Percentiles rank a stretch among this genome's conserved stretches.
Conservation (phyloP, 1,140 invertebrate genomes). For the Macrocentrus cingulum region DNA sequence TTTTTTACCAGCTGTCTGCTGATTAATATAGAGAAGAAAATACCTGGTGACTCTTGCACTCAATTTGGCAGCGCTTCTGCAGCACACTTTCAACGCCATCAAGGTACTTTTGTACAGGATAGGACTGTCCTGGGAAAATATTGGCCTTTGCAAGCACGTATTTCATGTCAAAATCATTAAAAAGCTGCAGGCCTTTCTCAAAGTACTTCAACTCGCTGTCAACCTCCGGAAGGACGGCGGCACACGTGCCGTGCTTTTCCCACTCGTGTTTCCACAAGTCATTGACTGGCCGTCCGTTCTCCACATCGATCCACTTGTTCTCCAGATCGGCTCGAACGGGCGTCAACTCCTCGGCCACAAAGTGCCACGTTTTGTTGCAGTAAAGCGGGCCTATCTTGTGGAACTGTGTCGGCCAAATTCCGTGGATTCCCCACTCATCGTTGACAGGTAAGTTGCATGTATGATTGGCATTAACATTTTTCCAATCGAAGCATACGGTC, state of each 20-base stretch:
- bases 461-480: constrained; percentile 61
- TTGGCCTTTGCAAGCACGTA: constrained; percentile 60
- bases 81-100: constrained; percentile 56
- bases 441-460: constrained; percentile 66
- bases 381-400: constrained; percentile 68
- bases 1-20: neutral
- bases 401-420: constrained; percentile 77
- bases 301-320: constrained; percentile 74
- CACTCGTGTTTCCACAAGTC: constrained; percentile 84
- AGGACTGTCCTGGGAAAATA: constrained; percentile 65
- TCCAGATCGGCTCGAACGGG: constrained; percentile 65
- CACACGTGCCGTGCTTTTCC: constrained; percentile 84
- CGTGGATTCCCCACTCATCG: constrained; percentile 77
- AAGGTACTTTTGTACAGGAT: constrained; percentile 62
- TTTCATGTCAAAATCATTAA: constrained; percentile 67
- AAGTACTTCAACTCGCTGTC: constrained; percentile 76
- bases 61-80: constrained; percentile 33
- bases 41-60: too few relatives aligned
- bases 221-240: constrained; percentile 63
- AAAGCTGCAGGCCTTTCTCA: constrained; percentile 65
- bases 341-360: constrained; percentile 63
- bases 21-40: too few relatives aligned
- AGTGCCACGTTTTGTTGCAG: constrained; percentile 69
- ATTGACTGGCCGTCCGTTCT: constrained; percentile 62
- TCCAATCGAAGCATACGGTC: constrained; percentile 74